These are phyloP conservation scores for Sebastes kiyomatsui DNA, from an alignment of 2,797 vertebrate species.

Conservation along the genomic window DNA sequence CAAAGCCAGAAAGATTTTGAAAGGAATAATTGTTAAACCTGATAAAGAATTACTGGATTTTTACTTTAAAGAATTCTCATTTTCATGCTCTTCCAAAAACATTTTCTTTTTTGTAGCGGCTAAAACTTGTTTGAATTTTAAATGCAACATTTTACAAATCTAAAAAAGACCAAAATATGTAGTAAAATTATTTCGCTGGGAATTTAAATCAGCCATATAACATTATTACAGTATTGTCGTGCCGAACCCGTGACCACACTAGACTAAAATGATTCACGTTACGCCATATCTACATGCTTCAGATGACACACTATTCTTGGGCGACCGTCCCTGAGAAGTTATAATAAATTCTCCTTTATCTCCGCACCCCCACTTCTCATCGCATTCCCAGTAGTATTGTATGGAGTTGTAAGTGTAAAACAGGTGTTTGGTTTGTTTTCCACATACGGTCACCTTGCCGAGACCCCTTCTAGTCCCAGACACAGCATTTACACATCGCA, in stretches of 20 bases:
- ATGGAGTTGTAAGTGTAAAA: slow-evolving; percentile 48
- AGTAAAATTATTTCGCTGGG: background rate
- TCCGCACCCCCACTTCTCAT: slow-evolving; percentile 1
- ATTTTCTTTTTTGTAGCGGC: fast-evolving
- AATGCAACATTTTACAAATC: background rate
- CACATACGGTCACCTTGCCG: slow-evolving; percentile 58
- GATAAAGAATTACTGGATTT: slow-evolving; percentile 24
- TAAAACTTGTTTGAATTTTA: background rate
- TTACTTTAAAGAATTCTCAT: background rate
- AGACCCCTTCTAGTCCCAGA: slow-evolving; percentile 70
- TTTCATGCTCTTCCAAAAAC: background rate
- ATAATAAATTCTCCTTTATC: slow-evolving; percentile 16
- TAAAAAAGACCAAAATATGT: background rate
- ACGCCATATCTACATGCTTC: slow-evolving; percentile 3
- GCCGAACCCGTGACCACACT: background rate
- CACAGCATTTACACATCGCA: slow-evolving; percentile 75
- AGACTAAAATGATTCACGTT: slow-evolving; percentile 8
- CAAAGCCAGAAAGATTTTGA: slow-evolving; percentile 47
- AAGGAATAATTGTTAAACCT: slow-evolving; percentile 49
- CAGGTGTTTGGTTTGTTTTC: slow-evolving; percentile 83
- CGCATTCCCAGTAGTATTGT: slow-evolving; percentile 22
- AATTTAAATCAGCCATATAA: background rate
- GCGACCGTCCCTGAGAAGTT: background rate
- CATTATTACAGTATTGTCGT: background rate
- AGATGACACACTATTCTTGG: background rate